Evolutionary conservation across 2,888 invertebrate species (phyloP), one percentile per base, ranked within the genome.

Genomic region (Cheilosia soror): DNA sequence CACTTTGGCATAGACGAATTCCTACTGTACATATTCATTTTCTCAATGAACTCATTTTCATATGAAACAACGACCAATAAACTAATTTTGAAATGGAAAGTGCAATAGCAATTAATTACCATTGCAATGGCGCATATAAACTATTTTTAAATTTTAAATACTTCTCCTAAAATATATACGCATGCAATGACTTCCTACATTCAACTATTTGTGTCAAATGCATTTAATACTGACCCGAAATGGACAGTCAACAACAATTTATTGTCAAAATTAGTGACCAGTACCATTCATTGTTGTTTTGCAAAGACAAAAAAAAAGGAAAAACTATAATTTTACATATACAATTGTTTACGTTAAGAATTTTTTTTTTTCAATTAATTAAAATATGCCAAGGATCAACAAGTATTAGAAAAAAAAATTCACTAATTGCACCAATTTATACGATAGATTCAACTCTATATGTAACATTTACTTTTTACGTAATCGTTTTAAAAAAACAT

Each of bases 401-500:
- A 58, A 27, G 3, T 63, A 9, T 49, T 25, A 2, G 2, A 6
- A 49, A 11, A 25, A 49, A 49, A 49, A 9, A 49, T 49, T 2
- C 11, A 25, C 7, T 9, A 25, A 49, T 25, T 49, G 20, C 44
- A 47, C n/a, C 1, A 9, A 25, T 37, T 42, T 29, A 7, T 53
- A 15, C 37, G 5, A 49, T 4, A 11, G 37, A 58, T 55, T 53
- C 13, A 57, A 27, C 53, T 53, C 31, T 68, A 72, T 62, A 83
- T 78, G 68, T 78, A 68, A 68, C 51, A 57, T 55, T 78, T 31
- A 53, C 37, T 71, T 80, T 84, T 84, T 84, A 84, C 84, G 84
- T 84, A 84, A 84, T 75, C 69, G 33, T 49, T 63, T 71, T 31
- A 62, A 33, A 25, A 33, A 25, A 68, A 25, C 40, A 65, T 62